phyloP scores from a whole-genome alignment of 1,140 invertebrate species.

The Periplaneta americana region DNA sequence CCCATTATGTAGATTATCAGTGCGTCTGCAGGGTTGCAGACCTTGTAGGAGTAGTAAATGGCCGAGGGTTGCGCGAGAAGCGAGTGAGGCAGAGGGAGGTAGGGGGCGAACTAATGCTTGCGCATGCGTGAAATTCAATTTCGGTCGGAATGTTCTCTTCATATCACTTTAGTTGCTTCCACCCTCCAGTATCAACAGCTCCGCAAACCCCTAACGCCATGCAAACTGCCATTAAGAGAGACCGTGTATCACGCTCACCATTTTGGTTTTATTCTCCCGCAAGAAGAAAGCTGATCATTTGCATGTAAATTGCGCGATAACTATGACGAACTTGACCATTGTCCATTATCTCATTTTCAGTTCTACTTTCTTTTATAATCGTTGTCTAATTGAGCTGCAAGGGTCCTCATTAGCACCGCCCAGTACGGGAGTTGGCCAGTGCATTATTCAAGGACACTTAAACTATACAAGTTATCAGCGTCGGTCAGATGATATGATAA shows the following conservation, averaged over 20 bases:
- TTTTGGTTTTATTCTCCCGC: too few species aligned
- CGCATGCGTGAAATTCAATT: constrained; percentile 11
- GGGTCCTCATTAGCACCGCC: too few species aligned
- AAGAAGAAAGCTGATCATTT: too few species aligned
- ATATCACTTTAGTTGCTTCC: constrained; percentile 2
- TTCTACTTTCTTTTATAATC: too few species aligned
- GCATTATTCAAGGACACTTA: too few species aligned
- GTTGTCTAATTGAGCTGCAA: too few species aligned
- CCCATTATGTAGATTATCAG: not conserved
- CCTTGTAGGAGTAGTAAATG: not conserved
- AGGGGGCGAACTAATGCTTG: not conserved
- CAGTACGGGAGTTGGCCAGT: too few species aligned
- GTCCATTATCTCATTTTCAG: too few species aligned
- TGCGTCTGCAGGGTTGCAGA: not conserved
- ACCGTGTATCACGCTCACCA: not conserved
- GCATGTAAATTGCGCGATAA: too few species aligned
- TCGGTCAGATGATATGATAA: too few species aligned
- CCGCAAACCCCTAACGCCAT: not conserved
- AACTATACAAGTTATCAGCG: too few species aligned
- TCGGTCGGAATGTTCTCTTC: constrained; percentile 5
- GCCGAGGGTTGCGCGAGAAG: not conserved
- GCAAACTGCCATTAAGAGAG: not conserved
- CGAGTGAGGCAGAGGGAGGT: not conserved
- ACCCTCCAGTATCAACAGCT: not conserved
- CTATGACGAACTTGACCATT: too few species aligned